Evolutionary conservation across 2,113 vertebrate species (phyloP).

Genomic region (Tinamus guttatus): DNA sequence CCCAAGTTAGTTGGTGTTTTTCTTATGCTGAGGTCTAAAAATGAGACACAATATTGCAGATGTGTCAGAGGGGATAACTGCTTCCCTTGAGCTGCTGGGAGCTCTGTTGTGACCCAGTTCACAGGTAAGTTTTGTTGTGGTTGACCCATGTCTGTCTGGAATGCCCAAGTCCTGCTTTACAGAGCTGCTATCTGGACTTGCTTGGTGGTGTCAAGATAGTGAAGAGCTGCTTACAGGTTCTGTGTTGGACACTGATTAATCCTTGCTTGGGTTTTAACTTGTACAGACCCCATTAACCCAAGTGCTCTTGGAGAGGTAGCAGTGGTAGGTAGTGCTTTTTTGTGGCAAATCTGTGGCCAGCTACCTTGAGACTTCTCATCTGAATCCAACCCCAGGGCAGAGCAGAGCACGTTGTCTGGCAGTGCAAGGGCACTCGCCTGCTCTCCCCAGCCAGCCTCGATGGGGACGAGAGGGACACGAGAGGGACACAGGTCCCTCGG

Average conservation of each 20-base stretch:
- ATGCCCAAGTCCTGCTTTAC: neutral
- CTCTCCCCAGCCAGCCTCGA: neutral
- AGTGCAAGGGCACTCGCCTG: neutral
- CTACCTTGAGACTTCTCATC: neutral
- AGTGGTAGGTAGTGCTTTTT: neutral
- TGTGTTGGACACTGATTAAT: neutral
- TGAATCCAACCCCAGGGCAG: neutral
- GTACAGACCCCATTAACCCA: neutral
- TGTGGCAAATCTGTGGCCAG: neutral
- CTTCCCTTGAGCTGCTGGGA: neutral
- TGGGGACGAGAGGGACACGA: fast-evolving
- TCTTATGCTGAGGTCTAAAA: neutral
- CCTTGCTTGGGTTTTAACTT: neutral
- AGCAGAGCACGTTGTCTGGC: neutral
- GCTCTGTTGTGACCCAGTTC: neutral
- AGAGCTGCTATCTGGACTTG: neutral
- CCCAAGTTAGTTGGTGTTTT: neutral
- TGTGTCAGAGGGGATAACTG: neutral
- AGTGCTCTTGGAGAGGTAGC: neutral
- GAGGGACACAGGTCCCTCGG: neutral
- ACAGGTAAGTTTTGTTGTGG: fast-evolving
- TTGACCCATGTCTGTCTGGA: neutral
- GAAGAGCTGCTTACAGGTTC: neutral
- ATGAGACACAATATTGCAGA: fast-evolving
- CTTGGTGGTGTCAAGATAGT: fast-evolving